phyloP scores from a whole-genome alignment of 2,888 invertebrate genomes.

The Cephus spinipes region DNA sequence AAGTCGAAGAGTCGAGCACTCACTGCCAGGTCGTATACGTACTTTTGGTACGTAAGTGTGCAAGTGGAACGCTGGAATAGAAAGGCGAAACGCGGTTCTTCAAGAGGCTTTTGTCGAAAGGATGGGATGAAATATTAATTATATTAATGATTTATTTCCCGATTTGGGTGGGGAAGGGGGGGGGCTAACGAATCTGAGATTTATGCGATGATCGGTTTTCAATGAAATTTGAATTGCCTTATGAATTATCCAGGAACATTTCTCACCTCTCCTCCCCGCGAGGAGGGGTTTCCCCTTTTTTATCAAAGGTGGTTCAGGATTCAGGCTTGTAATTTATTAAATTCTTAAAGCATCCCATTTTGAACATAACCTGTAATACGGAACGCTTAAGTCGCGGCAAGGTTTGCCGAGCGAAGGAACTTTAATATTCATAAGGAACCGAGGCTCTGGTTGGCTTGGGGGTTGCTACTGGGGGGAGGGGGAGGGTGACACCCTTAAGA shows the following conservation, averaged over 20 bases:
- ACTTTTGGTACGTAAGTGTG: neutral
- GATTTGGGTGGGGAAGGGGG: no score
- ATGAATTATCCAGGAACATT: neutral
- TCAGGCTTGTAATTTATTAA: neutral
- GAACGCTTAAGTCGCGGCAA: neutral
- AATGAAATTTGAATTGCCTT: neutral
- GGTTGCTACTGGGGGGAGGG: no score
- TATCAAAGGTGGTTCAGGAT: neutral
- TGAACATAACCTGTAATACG: neutral
- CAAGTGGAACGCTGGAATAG: neutral
- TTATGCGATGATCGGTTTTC: neutral
- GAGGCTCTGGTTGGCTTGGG: neutral
- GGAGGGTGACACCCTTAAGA: neutral
- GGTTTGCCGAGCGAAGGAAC: neutral
- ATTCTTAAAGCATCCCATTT: neutral
- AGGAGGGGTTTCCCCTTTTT: no score
- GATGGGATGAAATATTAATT: neutral
- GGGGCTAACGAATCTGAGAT: neutral
- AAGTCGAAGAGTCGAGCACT: neutral
- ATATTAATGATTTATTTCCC: neutral
- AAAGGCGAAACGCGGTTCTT: neutral
- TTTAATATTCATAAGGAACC: neutral
- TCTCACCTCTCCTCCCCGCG: neutral
- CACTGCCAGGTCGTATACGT: neutral
- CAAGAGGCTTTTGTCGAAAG: neutral